A percentile compares a stretch with the other conserved stretches of the same genome.
These are phyloP conservation scores for Cardiocondyla obscurior DNA, from an alignment of 1,140 invertebrate species.

Conservation along the genomic window DNA sequence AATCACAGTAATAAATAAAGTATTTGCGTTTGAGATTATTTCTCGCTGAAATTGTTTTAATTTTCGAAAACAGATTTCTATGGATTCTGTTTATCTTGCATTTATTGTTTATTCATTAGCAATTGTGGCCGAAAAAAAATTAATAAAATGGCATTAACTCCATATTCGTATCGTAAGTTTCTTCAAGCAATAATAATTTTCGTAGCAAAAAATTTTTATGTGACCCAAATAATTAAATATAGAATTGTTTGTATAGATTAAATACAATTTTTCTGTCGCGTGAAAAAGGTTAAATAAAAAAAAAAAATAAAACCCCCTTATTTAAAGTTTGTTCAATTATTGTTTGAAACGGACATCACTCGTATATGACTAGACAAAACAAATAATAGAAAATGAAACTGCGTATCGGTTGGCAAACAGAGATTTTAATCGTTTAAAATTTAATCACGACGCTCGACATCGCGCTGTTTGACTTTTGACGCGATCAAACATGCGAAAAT, in stretches of 20 bases:
- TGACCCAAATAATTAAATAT: background rate
- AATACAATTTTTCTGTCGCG: background rate
- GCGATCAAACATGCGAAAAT: conserved; percentile 12
- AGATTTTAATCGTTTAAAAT: conserved; percentile 33
- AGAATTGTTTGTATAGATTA: background rate
- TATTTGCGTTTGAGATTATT: background rate
- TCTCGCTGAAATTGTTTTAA: background rate
- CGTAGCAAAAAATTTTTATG: background rate
- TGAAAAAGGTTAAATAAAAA: background rate
- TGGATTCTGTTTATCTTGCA: background rate
- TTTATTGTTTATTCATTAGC: background rate
- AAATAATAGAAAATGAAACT: conserved; percentile 13
- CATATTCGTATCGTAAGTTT: background rate
- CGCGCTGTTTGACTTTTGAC: conserved; percentile 2
- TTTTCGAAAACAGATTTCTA: background rate
- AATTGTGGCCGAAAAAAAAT: background rate
- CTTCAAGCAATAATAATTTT: background rate
- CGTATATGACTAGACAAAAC: background rate
- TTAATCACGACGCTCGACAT: conserved; percentile 48
- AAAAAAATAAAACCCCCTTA: conserved; percentile 2
- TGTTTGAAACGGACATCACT: background rate
- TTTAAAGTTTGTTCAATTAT: background rate
- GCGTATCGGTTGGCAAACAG: background rate
- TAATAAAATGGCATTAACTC: background rate
- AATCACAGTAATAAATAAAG: background rate